These are phyloP conservation scores for Drosophila silvestris DNA, from an alignment of 2,888 invertebrate species.

Conservation along the genomic window DNA sequence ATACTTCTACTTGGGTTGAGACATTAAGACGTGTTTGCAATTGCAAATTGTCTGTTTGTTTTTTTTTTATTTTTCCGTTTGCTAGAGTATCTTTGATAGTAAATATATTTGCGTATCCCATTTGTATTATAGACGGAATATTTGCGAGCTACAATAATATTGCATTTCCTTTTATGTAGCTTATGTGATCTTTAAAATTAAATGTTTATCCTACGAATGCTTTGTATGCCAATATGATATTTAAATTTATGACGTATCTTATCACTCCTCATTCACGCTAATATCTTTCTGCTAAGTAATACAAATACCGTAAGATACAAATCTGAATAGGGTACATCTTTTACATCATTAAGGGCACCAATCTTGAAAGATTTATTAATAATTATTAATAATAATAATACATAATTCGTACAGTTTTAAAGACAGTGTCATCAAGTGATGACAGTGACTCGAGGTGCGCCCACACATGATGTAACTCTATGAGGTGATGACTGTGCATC, in stretches of 20 bases:
- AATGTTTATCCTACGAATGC: not conserved
- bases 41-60: slow-evolving; percentile 28
- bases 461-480: not conserved
- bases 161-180: not conserved
- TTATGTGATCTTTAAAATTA: not conserved
- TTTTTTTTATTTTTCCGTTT: slow-evolving; percentile 1
- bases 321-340: not conserved
- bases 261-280: not conserved
- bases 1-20: slow-evolving; percentile 35
- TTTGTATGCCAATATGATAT: not conserved
- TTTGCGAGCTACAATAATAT: slow-evolving; percentile 8
- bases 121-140: slow-evolving; percentile 20
- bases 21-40: slow-evolving; percentile 53
- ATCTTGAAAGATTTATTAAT: not conserved
- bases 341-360: not conserved
- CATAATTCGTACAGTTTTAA: not conserved
- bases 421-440: not conserved
- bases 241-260: not conserved
- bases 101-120: slow-evolving; percentile 41
- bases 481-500: not conserved
- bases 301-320: not conserved
- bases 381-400: too few relatives aligned
- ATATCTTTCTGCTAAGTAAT: not conserved
- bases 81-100: slow-evolving; percentile 7
- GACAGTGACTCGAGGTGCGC: not conserved